Evolutionary conservation across 2,888 invertebrate species (phyloP).

Genomic region (Platycheirus albimanus): DNA sequence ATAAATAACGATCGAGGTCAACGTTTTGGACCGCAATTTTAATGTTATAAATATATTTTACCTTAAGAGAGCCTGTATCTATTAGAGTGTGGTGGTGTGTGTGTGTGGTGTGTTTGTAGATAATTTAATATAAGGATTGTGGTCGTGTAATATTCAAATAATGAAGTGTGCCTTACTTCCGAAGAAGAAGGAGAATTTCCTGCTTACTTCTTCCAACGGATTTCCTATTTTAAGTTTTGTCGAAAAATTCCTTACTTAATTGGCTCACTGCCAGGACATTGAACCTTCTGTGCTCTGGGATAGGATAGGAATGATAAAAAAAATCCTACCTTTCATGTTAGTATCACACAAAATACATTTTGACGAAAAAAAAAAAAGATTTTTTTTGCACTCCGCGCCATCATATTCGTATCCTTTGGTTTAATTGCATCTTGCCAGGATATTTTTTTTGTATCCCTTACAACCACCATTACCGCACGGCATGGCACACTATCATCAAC

Average conservation of each 20-base stretch:
- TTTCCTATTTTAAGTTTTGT: not conserved
- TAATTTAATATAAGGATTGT: constrained; percentile 8
- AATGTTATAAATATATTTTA: constrained; percentile 2
- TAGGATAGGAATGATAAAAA: not conserved
- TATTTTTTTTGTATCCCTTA: not conserved
- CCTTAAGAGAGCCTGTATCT: too few relatives aligned
- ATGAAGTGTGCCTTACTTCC: constrained; percentile 18
- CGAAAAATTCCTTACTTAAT: constrained; percentile 10
- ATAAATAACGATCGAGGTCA: constrained; percentile 62
- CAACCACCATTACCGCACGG: not conserved
- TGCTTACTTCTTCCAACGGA: not conserved
- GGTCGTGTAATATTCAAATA: constrained; percentile 19
- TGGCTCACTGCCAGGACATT: constrained; percentile 35
- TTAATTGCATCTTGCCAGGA: constrained; percentile 29
- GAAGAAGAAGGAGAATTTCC: not conserved
- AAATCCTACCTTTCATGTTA: not conserved
- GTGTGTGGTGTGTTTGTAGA: constrained; percentile 11
- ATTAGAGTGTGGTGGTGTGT: too few relatives aligned
- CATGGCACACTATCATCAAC: not conserved
- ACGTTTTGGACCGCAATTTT: constrained; percentile 39
- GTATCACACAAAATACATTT: constrained; percentile 8
- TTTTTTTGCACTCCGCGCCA: not conserved
- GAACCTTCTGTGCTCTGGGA: not conserved
- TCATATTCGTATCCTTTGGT: constrained; percentile 33
- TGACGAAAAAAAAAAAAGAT: constrained; percentile 12